These are phyloP conservation scores for Otocyon megalotis DNA, from an alignment of 2,113 vertebrate species.

Conservation along the genomic window DNA sequence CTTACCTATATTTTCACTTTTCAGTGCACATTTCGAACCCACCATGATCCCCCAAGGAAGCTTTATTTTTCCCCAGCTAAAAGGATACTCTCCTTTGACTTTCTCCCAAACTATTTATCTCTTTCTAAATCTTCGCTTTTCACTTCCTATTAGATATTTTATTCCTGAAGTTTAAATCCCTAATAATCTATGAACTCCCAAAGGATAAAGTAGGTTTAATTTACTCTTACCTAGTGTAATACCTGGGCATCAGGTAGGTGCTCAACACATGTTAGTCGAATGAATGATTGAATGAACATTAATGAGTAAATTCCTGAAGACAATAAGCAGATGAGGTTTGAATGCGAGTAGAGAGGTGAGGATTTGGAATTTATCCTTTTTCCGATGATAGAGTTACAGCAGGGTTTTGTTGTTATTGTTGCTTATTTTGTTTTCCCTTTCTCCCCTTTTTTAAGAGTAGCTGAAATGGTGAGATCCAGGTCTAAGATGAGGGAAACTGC, in stretches of 20 bases:
- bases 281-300: not conserved
- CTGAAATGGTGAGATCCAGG: not conserved
- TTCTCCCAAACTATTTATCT: not conserved
- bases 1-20: not conserved
- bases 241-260: not conserved
- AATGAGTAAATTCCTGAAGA: conserved; percentile 12
- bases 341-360: not conserved
- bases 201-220: not conserved
- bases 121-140: conserved; percentile 10
- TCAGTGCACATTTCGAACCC: not conserved
- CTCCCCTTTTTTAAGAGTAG: not conserved
- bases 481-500: not conserved
- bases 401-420: not conserved
- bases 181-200: conserved; percentile 8
- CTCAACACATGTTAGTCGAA: not conserved
- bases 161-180: conserved; percentile 13
- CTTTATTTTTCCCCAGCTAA: not conserved
- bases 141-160: not conserved
- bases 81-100: not conserved
- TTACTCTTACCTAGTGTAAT: not conserved
- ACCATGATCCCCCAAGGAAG: not conserved
- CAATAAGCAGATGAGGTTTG: not conserved
- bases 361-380: not conserved
- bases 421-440: not conserved
- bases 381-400: not conserved